Evolutionary conservation across 35 echinoderm and acorn worm species (phyloP), one percentile per base, ranked within the genome.

Genomic region (Stichopus chloronotus): DNA sequence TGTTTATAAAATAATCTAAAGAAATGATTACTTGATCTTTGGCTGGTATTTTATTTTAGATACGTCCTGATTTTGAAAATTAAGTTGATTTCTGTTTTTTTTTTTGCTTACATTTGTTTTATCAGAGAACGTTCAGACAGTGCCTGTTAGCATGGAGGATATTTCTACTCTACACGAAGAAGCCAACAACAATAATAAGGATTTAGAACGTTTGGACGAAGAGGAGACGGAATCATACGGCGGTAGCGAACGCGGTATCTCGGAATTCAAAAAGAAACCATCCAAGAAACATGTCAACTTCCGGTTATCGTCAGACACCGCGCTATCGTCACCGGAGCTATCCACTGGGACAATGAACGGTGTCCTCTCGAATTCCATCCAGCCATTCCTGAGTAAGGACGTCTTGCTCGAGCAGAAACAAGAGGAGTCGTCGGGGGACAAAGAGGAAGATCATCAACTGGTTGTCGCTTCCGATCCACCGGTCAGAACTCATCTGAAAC

Each of bases 81-180:
- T 43, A 43, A 43, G 19, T 65, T 19, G 0, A 65, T 19, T 65
- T 19, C 8, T 21, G 19, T 19, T 74, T 74, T 19, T 0, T 0
- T 20, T 20, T 14, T 74, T 74, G 1, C 22, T n/a, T 14, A 20
- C 22, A 20, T 74, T 22, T 74, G n/a, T 63, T 74, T 25, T 85
- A 5, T 4, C 65, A 89, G 87, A 89, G 43, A 89, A 89, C 57
- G 87, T 89, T 8, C 5, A 89, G 57, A 89, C 87, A 71, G 87
- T 89, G 53, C 87, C 59, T 10, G 87, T 89, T 59, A 89, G 87
- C 17, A 71, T 89, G 87, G 87, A 89, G 25, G 87, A 89, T 43
- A 89, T 89, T 8, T 54, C 87, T 11, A 89, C 19, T 19, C 23
- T 89, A 7, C 4, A 4, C 6, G 63, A 89, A 71, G 61, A 89